Conservation (phyloP, 2,113 vertebrate genomes). For the Hyaena hyaena region DNA sequence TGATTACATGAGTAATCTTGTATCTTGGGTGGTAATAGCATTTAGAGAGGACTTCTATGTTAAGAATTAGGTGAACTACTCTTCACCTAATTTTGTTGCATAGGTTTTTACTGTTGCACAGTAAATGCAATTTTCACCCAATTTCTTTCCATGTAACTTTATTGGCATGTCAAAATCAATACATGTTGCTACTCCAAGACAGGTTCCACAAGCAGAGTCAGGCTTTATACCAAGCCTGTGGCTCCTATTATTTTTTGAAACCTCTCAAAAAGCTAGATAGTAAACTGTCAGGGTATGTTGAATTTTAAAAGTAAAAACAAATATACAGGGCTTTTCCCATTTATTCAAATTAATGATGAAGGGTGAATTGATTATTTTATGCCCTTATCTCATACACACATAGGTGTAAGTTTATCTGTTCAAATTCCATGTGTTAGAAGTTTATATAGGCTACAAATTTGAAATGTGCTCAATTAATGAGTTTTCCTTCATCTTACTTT, state of each 20-base stretch:
- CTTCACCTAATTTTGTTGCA: constrained; percentile 26
- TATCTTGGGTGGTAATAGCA: background rate
- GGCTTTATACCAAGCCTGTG: background rate
- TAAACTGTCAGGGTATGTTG: background rate
- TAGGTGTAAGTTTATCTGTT: background rate
- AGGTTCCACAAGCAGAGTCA: background rate
- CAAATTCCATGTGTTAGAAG: background rate
- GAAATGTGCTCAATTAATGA: background rate
- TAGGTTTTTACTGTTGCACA: constrained; percentile 10
- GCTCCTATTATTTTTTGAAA: background rate
- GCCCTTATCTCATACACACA: background rate
- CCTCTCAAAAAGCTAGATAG: background rate
- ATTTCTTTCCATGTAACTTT: background rate
- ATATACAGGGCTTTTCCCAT: background rate
- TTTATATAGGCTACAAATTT: background rate
- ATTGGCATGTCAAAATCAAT: constrained; percentile 49
- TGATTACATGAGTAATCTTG: background rate
- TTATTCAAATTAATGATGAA: background rate
- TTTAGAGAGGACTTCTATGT: background rate
- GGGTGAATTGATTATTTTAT: background rate
- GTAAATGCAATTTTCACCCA: constrained; percentile 49
- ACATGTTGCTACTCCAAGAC: background rate
- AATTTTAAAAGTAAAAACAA: constrained; percentile 26
- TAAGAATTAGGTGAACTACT: background rate
- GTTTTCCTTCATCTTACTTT: background rate